Evolutionary conservation across 2,113 vertebrate genomes (phyloP).

Genomic region (Stercorarius parasiticus): DNA sequence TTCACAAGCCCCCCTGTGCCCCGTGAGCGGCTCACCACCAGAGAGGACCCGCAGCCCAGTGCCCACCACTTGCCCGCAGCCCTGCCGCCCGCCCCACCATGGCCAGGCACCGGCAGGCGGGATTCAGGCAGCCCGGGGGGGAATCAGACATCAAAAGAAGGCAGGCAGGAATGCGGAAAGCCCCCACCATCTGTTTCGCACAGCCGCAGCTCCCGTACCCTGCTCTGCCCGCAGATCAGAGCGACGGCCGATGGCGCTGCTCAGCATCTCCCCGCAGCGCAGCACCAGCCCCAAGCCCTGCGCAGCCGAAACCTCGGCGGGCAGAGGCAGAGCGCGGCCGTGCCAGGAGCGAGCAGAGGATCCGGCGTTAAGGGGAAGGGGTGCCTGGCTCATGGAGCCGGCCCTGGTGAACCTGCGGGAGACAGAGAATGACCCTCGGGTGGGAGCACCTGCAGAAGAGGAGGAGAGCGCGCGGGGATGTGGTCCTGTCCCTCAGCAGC

Average conservation of each 20-base stretch:
- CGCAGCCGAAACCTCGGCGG: not conserved
- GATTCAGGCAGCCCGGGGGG: rapidly evolving
- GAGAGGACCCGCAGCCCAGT: rapidly evolving
- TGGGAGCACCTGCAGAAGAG: not conserved
- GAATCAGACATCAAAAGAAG: not conserved
- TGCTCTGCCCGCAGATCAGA: not conserved
- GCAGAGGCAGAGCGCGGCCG: not conserved
- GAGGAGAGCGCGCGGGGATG: not conserved
- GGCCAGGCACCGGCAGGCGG: not conserved
- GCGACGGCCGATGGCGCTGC: not conserved
- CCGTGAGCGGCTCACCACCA: rapidly evolving
- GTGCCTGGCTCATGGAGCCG: not conserved
- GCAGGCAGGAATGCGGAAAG: not conserved
- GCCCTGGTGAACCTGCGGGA: not conserved
- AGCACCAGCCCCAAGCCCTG: not conserved
- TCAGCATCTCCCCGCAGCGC: not conserved
- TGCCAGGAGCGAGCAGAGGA: not conserved
- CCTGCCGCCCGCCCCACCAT: not conserved
- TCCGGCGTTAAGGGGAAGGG: rapidly evolving
- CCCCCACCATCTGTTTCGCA: not conserved
- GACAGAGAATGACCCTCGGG: not conserved
- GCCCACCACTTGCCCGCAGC: not conserved
- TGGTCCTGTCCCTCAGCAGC: not conserved
- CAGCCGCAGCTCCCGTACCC: not conserved
- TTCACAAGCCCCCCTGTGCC: not conserved